Conservation (phyloP, 2,797 vertebrate genomes). For the Oreonectes daqikongensis region DNA sequence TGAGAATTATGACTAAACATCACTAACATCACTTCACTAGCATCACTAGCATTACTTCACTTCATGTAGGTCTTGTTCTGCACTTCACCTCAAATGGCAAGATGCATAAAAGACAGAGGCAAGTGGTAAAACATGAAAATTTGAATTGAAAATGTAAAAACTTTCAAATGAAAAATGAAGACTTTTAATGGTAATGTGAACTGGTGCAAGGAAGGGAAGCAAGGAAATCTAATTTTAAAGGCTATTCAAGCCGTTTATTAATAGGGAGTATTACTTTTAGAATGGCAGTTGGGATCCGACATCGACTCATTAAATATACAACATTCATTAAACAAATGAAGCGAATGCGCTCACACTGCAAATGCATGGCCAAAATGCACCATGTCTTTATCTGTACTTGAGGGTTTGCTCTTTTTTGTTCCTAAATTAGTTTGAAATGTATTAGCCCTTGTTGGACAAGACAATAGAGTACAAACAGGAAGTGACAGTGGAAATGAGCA, state of each 20-base stretch:
- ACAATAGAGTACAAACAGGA: neutral
- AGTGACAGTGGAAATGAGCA: neutral
- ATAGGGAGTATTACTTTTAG: constrained; percentile 24
- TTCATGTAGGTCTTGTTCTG: neutral
- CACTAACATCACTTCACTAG: neutral
- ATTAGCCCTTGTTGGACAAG: neutral
- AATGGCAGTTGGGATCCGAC: constrained; percentile 23
- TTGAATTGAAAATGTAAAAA: constrained; percentile 3
- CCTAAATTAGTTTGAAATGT: neutral
- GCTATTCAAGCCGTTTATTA: constrained; percentile 37
- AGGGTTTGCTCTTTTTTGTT: neutral
- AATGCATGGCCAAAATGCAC: neutral
- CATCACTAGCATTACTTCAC: neutral
- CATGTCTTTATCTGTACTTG: neutral
- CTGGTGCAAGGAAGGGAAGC: constrained; percentile 58
- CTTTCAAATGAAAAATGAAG: constrained; percentile 2
- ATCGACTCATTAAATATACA: constrained; percentile 27
- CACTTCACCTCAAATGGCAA: neutral
- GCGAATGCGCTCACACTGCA: constrained; percentile 11
- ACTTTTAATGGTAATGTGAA: constrained; percentile 66
- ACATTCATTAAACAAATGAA: constrained; percentile 32
- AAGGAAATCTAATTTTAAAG: constrained; percentile 62
- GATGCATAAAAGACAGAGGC: neutral
- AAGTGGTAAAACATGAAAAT: neutral
- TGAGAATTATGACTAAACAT: neutral